Percentiles rank a stretch among this genome's conserved stretches.
phyloP scores from a whole-genome alignment of 2,797 vertebrate species.

The Coregonus ussuriensis region DNA sequence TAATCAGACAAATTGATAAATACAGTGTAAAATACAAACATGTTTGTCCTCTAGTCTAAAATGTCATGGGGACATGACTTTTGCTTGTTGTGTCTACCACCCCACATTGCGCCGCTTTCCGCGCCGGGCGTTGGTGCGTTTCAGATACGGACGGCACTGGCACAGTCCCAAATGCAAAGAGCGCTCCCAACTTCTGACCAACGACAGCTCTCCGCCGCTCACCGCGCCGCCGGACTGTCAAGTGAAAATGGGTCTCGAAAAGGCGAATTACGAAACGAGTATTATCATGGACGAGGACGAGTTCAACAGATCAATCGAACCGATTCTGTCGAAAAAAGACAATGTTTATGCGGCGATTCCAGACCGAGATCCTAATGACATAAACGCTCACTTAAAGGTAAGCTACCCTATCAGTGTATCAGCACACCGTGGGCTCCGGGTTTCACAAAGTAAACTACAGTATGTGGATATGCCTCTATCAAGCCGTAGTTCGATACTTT shows the following conservation, averaged over 20 bases:
- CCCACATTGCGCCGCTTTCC: slow-evolving; percentile 45
- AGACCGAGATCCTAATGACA: slow-evolving; percentile 79
- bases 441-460: background rate
- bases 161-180: slow-evolving; percentile 4
- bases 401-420: background rate
- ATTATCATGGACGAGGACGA: slow-evolving; percentile 83
- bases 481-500: background rate
- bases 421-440: background rate
- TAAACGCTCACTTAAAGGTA: slow-evolving; percentile 89
- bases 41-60: background rate
- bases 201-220: slow-evolving; percentile 31
- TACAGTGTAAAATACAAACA: background rate
- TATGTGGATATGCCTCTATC: background rate
- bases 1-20: background rate
- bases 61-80: slow-evolving; percentile 33
- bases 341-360: slow-evolving; percentile 53
- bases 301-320: slow-evolving; percentile 75
- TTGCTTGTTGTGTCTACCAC: slow-evolving; percentile 43
- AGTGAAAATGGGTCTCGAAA: slow-evolving; percentile 85
- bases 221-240: background rate
- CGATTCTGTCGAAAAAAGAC: slow-evolving; percentile 72
- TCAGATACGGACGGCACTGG: slow-evolving; percentile 36
- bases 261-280: slow-evolving; percentile 82
- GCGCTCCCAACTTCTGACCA: slow-evolving; percentile 32
- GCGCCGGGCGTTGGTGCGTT: slow-evolving; percentile 59